These are phyloP conservation scores for Lithophane semibrunnea DNA, from an alignment of 2,888 invertebrate genomes.

Conservation along the genomic window DNA sequence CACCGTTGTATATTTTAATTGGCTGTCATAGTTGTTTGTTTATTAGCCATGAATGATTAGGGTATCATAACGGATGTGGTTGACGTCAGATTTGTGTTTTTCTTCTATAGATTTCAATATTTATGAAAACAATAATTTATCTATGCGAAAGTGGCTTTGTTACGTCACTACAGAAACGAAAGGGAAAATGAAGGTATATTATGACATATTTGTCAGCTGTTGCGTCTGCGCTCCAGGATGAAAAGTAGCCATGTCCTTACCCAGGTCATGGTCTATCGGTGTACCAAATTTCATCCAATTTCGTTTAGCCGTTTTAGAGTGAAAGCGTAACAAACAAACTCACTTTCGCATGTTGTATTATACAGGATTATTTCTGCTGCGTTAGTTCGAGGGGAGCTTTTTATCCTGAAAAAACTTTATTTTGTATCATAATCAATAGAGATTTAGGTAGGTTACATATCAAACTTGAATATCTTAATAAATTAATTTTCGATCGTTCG, in stretches of 20 bases:
- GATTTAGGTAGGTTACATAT: background rate
- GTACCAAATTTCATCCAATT: background rate
- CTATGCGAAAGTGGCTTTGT: background rate
- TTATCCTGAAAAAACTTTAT: no score
- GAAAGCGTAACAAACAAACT: background rate
- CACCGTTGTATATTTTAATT: constrained; percentile 17
- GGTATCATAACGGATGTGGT: background rate
- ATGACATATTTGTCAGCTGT: background rate
- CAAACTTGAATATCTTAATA: background rate
- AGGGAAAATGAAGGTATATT: background rate
- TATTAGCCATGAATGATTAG: constrained; percentile 1
- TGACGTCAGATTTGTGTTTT: constrained; percentile 10
- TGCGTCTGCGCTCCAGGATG: background rate
- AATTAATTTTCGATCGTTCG: background rate
- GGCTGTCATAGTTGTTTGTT: constrained; percentile 6
- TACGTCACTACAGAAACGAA: background rate
- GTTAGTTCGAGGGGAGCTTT: background rate
- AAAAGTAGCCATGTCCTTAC: background rate
- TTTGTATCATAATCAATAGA: no score
- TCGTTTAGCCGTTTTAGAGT: background rate
- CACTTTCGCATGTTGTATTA: no score
- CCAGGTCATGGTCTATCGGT: background rate
- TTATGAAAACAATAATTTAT: constrained; percentile 6
- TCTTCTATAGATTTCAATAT: background rate
- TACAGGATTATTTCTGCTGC: background rate